phyloP scores from a whole-genome alignment of 2,888 invertebrate species.

The Hydraecia micacea region DNA sequence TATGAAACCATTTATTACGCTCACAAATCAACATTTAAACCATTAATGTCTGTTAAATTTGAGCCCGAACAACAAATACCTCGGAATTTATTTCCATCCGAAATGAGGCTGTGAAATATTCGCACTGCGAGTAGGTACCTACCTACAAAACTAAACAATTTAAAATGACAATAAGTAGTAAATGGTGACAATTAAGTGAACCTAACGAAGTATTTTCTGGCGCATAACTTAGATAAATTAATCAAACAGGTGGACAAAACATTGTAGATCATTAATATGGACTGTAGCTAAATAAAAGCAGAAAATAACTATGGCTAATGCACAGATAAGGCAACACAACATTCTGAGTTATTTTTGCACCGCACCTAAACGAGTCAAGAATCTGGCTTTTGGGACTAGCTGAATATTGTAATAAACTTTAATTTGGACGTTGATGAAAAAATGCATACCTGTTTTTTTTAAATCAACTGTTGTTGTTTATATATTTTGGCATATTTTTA shows the following conservation, averaged over 20 bases:
- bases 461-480: no score
- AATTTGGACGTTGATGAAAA: no score
- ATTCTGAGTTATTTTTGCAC: not conserved
- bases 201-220: conserved; percentile 2
- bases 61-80: conserved; percentile 53
- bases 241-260: conserved; percentile 34
- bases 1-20: conserved; percentile 56
- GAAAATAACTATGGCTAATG: not conserved
- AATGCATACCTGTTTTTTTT: not conserved
- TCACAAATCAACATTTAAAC: conserved; percentile 58
- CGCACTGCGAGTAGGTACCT: conserved; percentile 3
- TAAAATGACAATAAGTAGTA: not conserved
- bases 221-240: conserved; percentile 37
- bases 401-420: not conserved
- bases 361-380: not conserved
- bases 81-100: conserved; percentile 55
- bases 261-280: conserved; percentile 12
- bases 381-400: not conserved
- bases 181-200: conserved; percentile 50
- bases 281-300: not conserved
- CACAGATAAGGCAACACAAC: not conserved
- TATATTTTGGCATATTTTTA: no score
- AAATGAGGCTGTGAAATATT: conserved; percentile 50
- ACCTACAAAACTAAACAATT: conserved; percentile 27
- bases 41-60: conserved; percentile 49